A percentile compares a stretch with the other conserved stretches of the same genome.
phyloP scores from a whole-genome alignment of 2,113 vertebrate genomes.

The Nothoprocta pentlandii region DNA sequence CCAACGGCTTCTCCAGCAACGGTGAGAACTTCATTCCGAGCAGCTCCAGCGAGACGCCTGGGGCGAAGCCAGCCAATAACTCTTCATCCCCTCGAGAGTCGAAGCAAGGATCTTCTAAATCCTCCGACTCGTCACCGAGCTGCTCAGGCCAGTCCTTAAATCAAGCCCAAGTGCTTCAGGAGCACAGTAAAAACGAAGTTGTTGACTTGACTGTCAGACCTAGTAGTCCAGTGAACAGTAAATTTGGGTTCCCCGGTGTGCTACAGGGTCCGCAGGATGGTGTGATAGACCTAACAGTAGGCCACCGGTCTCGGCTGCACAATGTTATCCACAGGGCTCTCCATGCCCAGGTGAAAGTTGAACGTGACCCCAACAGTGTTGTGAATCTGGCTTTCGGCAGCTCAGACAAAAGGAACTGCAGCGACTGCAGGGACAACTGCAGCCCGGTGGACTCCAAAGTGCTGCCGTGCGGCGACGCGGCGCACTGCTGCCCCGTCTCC shows the following conservation, averaged over 20 bases:
- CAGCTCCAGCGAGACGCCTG: conserved; percentile 84
- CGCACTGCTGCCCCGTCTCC: conserved; percentile 77
- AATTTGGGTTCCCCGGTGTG: conserved; percentile 80
- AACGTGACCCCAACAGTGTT: conserved; percentile 86
- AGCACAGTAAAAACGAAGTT: conserved; percentile 83
- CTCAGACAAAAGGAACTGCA: conserved; percentile 80
- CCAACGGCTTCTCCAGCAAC: conserved; percentile 88
- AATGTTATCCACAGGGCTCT: conserved; percentile 92
- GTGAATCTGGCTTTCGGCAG: conserved; percentile 81
- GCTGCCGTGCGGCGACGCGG: conserved; percentile 79
- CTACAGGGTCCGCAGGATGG: conserved; percentile 86
- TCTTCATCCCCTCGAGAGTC: conserved; percentile 84
- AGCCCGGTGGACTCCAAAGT: conserved; percentile 80
- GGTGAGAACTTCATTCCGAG: conserved; percentile 85
- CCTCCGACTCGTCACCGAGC: conserved; percentile 84
- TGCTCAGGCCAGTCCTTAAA: conserved; percentile 86
- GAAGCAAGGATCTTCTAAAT: conserved; percentile 84
- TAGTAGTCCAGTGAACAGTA: conserved; percentile 82
- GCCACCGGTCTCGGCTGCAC: conserved; percentile 90
- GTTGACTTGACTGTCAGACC: conserved; percentile 92
- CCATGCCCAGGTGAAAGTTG: conserved; percentile 89
- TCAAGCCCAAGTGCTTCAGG: conserved; percentile 80
- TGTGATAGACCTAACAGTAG: conserved; percentile 95
- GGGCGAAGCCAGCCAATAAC: conserved; percentile 82
- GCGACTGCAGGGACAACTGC: conserved; percentile 83